phyloP scores from a whole-genome alignment of 2,797 vertebrate genomes.

The Scyliorhinus canicula region DNA sequence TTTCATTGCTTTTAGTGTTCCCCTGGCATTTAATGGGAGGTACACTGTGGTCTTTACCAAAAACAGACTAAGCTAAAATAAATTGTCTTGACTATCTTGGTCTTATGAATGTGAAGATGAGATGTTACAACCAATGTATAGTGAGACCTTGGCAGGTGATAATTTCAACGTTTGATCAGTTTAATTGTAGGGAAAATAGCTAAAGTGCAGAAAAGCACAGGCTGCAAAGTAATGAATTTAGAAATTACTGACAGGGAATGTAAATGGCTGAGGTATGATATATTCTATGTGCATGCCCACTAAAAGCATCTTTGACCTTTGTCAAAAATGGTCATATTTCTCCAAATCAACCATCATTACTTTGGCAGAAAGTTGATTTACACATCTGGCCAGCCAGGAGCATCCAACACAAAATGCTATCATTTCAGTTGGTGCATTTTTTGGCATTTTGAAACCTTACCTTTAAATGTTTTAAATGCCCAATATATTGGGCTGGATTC shows the following conservation, averaged over 20 bases:
- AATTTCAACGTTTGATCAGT: not conserved
- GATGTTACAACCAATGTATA: not conserved
- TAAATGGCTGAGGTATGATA: not conserved
- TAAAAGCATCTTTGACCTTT: not conserved
- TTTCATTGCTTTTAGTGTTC: not conserved
- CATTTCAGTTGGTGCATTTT: not conserved
- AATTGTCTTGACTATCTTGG: not conserved
- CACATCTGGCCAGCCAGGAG: not conserved
- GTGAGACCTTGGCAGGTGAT: not conserved
- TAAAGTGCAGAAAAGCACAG: not conserved
- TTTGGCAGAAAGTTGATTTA: not conserved
- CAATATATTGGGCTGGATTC: not conserved
- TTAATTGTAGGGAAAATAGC: not conserved
- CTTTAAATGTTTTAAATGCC: not conserved
- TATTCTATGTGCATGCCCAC: not conserved
- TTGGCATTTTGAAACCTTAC: not conserved
- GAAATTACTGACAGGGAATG: not conserved
- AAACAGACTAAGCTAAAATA: not conserved
- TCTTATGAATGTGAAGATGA: not conserved
- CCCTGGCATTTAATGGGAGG: not conserved
- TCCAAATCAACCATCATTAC: not conserved
- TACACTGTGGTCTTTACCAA: not conserved
- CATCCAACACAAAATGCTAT: not conserved
- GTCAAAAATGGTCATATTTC: not conserved
- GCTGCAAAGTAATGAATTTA: not conserved